A percentile compares a stretch with the other conserved stretches of the same genome.
phyloP scores from a whole-genome alignment of 2,797 vertebrate species.

The Lepilemur septentrionalis region DNA sequence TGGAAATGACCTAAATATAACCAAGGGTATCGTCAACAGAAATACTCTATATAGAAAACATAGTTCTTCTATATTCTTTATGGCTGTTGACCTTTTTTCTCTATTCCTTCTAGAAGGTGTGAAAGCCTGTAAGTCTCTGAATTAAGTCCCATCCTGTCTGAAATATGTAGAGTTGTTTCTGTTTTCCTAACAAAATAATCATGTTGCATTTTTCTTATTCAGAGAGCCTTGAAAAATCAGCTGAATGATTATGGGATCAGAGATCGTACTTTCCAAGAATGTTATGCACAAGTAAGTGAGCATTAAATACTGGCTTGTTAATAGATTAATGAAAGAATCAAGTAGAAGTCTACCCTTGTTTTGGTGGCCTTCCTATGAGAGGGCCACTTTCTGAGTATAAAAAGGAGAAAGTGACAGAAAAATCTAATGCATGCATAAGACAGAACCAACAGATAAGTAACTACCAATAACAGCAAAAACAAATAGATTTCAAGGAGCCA shows the following conservation, averaged over 20 bases:
- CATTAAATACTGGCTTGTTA: not conserved
- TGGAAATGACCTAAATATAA: not conserved
- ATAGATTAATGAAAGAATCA: not conserved
- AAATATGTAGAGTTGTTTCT: constrained; percentile 37
- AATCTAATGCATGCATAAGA: not conserved
- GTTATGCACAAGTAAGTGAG: not conserved
- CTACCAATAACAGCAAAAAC: not conserved
- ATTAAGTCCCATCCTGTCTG: not conserved
- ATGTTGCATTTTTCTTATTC: not conserved
- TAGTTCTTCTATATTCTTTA: not conserved
- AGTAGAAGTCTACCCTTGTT: not conserved
- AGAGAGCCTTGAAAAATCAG: not conserved
- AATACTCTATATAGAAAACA: not conserved
- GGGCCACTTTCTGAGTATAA: not conserved
- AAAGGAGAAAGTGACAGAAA: not conserved
- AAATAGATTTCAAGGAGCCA: not conserved
- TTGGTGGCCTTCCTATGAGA: not conserved
- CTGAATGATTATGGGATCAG: not conserved
- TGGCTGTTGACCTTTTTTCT: not conserved
- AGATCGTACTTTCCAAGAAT: not conserved
- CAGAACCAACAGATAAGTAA: not conserved
- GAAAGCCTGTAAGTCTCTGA: not conserved
- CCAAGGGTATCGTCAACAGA: not conserved
- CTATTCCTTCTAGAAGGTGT: not conserved
- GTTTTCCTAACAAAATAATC: constrained; percentile 13